Evolutionary conservation across 2,888 invertebrate genomes (phyloP).

Genomic region (Epinotia ramella): DNA sequence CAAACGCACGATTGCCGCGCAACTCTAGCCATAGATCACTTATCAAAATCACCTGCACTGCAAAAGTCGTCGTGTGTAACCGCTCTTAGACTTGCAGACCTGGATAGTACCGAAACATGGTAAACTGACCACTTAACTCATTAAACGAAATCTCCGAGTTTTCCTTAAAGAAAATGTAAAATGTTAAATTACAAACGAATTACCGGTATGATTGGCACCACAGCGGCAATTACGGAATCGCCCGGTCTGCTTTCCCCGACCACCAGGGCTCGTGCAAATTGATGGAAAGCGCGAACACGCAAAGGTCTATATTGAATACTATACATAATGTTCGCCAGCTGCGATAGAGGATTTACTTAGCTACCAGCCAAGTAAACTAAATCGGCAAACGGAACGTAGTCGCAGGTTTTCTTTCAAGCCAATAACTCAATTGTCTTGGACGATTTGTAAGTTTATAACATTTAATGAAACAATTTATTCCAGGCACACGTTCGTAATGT

Average conservation of each 20-base stretch:
- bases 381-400: neutral
- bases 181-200: slow-evolving; percentile 16
- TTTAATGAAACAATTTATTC: too few relatives aligned
- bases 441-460: too few relatives aligned
- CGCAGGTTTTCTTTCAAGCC: neutral
- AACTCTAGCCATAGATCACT: too few relatives aligned
- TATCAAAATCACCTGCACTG: too few relatives aligned
- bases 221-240: slow-evolving; percentile 25
- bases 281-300: slow-evolving; percentile 43
- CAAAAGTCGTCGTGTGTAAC: too few relatives aligned
- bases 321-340: neutral
- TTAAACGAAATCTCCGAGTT: slow-evolving; percentile 15
- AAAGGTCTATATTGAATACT: slow-evolving; percentile 33
- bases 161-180: slow-evolving; percentile 11
- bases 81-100: neutral
- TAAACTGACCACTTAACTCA: neutral
- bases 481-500: too few relatives aligned
- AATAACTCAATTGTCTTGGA: neutral
- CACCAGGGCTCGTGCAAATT: slow-evolving; percentile 37
- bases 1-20: too few relatives aligned
- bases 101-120: slow-evolving; percentile 1
- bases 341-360: neutral
- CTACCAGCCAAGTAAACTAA: neutral
- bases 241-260: slow-evolving; percentile 39
- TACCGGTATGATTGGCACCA: slow-evolving; percentile 32